These are phyloP conservation scores for Lithobates sylvaticus DNA, from an alignment of 2,797 vertebrate species.

Conservation along the genomic window DNA sequence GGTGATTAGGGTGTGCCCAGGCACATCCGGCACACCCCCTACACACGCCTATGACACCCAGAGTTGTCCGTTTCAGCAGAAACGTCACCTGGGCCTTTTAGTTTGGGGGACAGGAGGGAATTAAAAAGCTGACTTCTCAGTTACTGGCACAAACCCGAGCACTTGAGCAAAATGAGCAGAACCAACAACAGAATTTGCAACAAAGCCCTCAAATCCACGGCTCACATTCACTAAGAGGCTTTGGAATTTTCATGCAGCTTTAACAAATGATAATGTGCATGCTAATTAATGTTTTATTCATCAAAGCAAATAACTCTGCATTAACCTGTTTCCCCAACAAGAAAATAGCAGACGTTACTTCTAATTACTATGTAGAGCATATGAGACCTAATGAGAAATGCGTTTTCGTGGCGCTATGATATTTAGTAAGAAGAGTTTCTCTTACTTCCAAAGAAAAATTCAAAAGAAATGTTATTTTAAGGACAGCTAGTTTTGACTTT, in stretches of 20 bases:
- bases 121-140: neutral
- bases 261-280: constrained; percentile 22
- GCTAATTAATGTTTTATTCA: constrained; percentile 36
- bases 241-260: constrained; percentile 29
- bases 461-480: neutral
- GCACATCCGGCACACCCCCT: no score
- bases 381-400: neutral
- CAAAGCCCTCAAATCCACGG: constrained; percentile 4
- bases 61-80: no score
- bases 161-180: constrained; percentile 31
- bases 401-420: neutral
- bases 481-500: neutral
- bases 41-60: no score
- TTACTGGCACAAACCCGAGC: neutral
- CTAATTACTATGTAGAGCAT: neutral
- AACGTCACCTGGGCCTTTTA: no score
- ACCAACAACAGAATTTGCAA: neutral
- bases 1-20: no score
- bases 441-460: neutral
- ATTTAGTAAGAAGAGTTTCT: neutral
- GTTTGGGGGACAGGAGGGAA: no score
- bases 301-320: constrained; percentile 13
- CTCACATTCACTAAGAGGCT: constrained; percentile 36
- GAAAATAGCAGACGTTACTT: neutral
- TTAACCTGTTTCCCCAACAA: constrained; percentile 3